Evolutionary conservation across 2,888 invertebrate genomes (phyloP), one percentile per base, ranked within the genome.

Genomic region (Gari tellinella): DNA sequence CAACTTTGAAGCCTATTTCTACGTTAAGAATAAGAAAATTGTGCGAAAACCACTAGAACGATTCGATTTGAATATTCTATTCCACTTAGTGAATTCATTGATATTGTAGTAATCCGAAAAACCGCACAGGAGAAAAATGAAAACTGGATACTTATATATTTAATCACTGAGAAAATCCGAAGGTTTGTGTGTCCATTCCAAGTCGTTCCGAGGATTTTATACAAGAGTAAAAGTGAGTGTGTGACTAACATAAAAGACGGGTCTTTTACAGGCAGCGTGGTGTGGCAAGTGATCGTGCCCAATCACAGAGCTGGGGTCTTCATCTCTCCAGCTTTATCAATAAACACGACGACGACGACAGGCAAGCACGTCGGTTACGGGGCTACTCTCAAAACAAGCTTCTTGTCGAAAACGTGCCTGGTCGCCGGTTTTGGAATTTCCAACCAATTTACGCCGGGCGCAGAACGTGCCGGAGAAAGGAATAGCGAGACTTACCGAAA

Each of bases 351-450:
- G 19, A 31, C 55, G 48, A 55, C n/a, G 41, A 25, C 38, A 25
- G 23, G 38, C 38, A 48, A 62, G 60, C 62, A 62, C 53, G 53
- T 25, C 48, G 46, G 60, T 26, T 53, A 60, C 61, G 60, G 43
- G 56, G 61, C 31, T 70, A 63, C 62, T 70, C 56, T 73, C 63
- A 58, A 74, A 73, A 73, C 70, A 72, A 67, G 66, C 66, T 51
- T 57, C 55, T 63, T 46, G 56, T 31, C 31, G 52, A 63, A 52
- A 77, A 78, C 78, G 78, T 78, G 78, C 73, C 60, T 57, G 65
- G 61, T 64, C 55, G 73, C 51, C 25, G 69, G 48, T 74, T 63
- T 49, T 21, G 63, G 73, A 73, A 63, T 64, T 70, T 64, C 56
- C 55, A 58, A 46, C 56, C 68, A 78, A 74, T 78, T 69, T 70